Evolutionary conservation across 2,888 invertebrate species (phyloP), one percentile per base, ranked within the genome.

Genomic region (Coleophora deauratella): DNA sequence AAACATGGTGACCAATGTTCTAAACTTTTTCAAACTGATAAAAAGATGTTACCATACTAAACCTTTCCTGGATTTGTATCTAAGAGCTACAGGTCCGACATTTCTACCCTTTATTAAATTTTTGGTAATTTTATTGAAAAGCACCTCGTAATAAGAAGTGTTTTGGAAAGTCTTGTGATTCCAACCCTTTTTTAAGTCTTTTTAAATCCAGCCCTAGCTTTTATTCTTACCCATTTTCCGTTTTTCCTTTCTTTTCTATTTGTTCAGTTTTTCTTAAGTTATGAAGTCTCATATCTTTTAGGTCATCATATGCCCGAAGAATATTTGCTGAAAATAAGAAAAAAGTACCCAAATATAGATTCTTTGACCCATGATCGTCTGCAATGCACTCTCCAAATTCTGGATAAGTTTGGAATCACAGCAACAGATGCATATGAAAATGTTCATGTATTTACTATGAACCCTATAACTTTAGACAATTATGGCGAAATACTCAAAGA

Each of bases 401-500:
- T 84, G 35, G 46, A 69, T 39, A 78, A 79, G 48, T 76, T 87
- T 33, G 73, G 80, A 3, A 89, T 88, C 39, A 68, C 72, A 0
- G 65, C 85, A 1, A 52, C 77, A 15, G 88, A 89, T 21, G 88
- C 91, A 11, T 72, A 88, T 33, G 46, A 66, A 1, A 76, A 87
- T 51, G 88, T 89, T 0, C 82, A 86, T 62, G 59, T 91, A 2
- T 77, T 91, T n/a, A 84, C 81, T 40, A 79, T 86, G 62, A 86
- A 87, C 53, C 81, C 87, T 1, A 70, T 87, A 15, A 86, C 87
- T 27, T 63, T 91, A 54, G 86, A 88, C 38, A 90, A 91, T 55
- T 89, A 91, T 52, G 87, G 87, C 45, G 79, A 84, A 55, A 87
- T 90, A 35, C 66, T 92, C 10, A 73, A 72, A 47, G 91, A 92